A percentile compares a stretch with the other conserved stretches of the same genome.
These are phyloP conservation scores for Phaedon cochleariae DNA, from an alignment of 2,888 invertebrate species.

Conservation along the genomic window DNA sequence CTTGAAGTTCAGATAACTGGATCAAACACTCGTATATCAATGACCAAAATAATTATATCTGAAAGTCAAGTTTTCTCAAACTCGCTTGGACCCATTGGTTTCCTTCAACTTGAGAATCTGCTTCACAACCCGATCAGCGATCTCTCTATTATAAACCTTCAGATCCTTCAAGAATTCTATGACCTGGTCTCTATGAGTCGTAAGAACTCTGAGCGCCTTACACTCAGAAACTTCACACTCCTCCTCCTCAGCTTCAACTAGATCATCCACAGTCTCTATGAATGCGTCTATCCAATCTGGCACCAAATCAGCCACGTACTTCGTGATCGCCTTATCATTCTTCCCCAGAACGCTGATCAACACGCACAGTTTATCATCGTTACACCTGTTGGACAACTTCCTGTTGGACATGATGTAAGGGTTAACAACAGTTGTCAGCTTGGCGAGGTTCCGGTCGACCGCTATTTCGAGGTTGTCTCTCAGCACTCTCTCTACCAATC, in stretches of 20 bases:
- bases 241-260: not conserved
- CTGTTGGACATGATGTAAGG: conserved; percentile 18
- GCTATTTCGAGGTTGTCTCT: conserved; percentile 1
- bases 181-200: not conserved
- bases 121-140: not conserved
- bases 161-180: not conserved
- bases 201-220: conserved; percentile 15
- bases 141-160: not conserved
- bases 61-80: too few species aligned
- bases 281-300: conserved; percentile 14
- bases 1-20: too few species aligned
- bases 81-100: not conserved
- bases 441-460: not conserved
- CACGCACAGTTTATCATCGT: conserved; percentile 9
- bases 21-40: too few species aligned
- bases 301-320: conserved; percentile 2
- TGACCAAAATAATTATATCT: too few species aligned
- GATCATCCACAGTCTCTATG: not conserved
- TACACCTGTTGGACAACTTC: conserved; percentile 17
- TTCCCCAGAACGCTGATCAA: conserved; percentile 8
- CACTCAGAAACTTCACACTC: conserved; percentile 25
- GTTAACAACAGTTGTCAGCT: conserved; percentile 15
- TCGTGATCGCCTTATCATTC: not conserved
- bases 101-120: not conserved
- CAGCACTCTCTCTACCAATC: conserved; percentile 4